phyloP scores from a whole-genome alignment of 2,113 vertebrate genomes.

The Danionella cerebrum region DNA sequence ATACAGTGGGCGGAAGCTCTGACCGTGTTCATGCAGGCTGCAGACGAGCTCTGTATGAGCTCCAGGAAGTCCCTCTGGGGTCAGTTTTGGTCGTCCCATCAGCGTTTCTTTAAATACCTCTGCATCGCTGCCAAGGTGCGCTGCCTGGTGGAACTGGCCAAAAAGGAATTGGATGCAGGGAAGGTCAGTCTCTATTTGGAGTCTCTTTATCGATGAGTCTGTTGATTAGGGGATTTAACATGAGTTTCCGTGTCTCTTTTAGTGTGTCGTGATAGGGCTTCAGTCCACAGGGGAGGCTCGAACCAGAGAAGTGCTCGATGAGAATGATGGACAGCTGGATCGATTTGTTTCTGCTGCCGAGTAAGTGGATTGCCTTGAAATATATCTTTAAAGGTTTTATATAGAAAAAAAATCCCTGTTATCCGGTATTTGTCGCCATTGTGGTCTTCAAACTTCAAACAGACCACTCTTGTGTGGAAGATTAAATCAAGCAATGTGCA shows the following conservation, averaged over 20 bases:
- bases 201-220: too few relatives aligned
- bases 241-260: background rate
- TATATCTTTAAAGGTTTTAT: too few relatives aligned
- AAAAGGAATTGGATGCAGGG: constrained; percentile 75
- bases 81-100: constrained; percentile 97
- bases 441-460: too few relatives aligned
- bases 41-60: constrained; percentile 81
- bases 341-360: constrained; percentile 93
- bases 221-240: background rate
- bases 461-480: too few relatives aligned
- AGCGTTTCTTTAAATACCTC: constrained; percentile 99
- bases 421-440: too few relatives aligned
- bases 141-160: constrained; percentile 84
- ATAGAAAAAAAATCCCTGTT: too few relatives aligned
- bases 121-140: constrained; percentile 93
- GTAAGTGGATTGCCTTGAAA: constrained; percentile 59
- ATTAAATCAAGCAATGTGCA: too few relatives aligned
- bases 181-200: constrained; percentile 70
- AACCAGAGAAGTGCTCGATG: constrained; percentile 89
- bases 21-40: constrained; percentile 82
- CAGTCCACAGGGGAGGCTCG: constrained; percentile 95
- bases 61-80: constrained; percentile 94
- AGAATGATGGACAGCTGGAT: constrained; percentile 86
- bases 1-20: constrained; percentile 90
- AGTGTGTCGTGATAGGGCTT: constrained; percentile 93